Base-by-base conservation (phyloP, 2,888 invertebrate genomes). In the Nymphalis urticae region DNA sequence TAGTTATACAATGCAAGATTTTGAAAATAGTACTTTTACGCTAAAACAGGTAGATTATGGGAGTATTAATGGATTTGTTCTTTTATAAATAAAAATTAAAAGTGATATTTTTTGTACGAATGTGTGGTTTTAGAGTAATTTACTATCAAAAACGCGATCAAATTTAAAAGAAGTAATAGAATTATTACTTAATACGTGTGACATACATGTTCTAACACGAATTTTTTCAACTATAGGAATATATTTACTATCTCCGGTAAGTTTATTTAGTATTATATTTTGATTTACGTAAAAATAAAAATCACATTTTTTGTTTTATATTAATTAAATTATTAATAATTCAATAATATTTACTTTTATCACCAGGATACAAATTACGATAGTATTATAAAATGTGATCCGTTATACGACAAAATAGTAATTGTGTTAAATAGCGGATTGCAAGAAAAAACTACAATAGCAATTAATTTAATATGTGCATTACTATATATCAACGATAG, bases 391-490 rank as follows among this genome's bases (percentile, higher is more conserved):
- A 85, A 82, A 72, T 82, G 76, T 73, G 81, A 79, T 56, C 76
- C 78, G 1, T 48, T 92, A 0, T 92, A 91, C 65, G 82, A 84
- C 7, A 85, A 81, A 75, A 77, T 89, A 27, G 72, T 76, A 27
- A 68, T 75, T 24, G 75, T 87, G 42, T 73, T 92, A 68, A 72
- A 72, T 5, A 77, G 79, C 50, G 81, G 85, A 36, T 71, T 82
- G 21, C 80, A 82, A 21, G 68, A 77, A 13, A 86, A 84, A 73
- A 81, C 80, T 2, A 77, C 77, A 0, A 73, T 82, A 19, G 79
- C 81, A 0, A 77, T 91, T 17, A 86, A 88, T 77, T 89, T 91
- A 42, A 72, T 92, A 19, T 80, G 85, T 0, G 76, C 82, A 2
- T 72, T 92, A 36, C 73, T 90, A 16, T 83, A 82, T 63, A 71